phyloP scores from a whole-genome alignment of 2,888 invertebrate species.

The Leucophenga maculata region DNA sequence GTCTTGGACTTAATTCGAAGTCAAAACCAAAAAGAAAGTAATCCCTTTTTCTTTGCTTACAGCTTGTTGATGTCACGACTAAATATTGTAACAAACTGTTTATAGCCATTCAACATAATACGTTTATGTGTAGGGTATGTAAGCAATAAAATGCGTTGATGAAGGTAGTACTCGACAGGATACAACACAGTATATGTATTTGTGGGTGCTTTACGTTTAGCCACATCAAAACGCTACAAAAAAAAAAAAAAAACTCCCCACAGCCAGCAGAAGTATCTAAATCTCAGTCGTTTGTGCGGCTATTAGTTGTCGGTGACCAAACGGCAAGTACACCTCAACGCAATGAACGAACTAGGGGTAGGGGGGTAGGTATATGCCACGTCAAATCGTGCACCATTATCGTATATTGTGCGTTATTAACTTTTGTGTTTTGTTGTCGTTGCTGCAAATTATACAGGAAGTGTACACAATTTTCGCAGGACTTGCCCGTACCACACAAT shows the following conservation, averaged over 20 bases:
- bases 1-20: too few species aligned
- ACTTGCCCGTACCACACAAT: neutral
- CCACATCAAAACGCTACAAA: neutral
- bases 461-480: conserved; percentile 36
- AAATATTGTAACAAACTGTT: neutral
- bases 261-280: conserved; percentile 39
- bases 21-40: too few species aligned
- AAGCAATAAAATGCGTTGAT: neutral
- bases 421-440: conserved; percentile 57
- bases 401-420: conserved; percentile 62
- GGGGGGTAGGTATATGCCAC: neutral
- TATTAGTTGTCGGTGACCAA: conserved; percentile 41
- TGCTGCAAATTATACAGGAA: conserved; percentile 61
- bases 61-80: too few species aligned
- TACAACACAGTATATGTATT: neutral
- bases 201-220: neutral
- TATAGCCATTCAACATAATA: too few species aligned
- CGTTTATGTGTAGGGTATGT: neutral
- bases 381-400: conserved; percentile 48
- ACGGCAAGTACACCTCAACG: too few species aligned
- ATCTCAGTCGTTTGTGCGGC: conserved; percentile 60
- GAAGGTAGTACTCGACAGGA: neutral
- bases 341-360: too few species aligned
- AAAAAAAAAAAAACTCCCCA: too few species aligned
- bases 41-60: too few species aligned